A percentile compares a stretch with the other conserved stretches of the same genome.
Evolutionary conservation across 1,140 invertebrate genomes (phyloP).

Genomic region (Eubasilissa regina): DNA sequence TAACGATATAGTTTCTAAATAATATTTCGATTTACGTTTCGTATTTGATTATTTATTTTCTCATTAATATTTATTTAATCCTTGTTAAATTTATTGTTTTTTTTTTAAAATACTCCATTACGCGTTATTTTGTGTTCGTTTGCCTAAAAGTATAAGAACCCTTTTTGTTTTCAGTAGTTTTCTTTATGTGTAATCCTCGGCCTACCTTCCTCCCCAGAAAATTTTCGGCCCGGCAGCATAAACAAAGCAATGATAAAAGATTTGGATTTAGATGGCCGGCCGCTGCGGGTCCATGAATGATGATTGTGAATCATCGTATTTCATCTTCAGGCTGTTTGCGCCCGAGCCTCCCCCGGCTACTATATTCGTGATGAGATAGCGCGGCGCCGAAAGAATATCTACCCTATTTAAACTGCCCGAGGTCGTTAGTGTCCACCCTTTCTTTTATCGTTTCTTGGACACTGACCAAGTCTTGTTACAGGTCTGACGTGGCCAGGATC

Average conservation of each 20-base stretch:
- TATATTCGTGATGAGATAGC: constrained; percentile 39
- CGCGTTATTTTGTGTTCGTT: too few species aligned
- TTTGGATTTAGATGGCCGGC: constrained; percentile 41
- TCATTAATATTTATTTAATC: background rate
- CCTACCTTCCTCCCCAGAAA: background rate
- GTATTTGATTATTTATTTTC: background rate
- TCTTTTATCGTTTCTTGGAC: constrained; percentile 27
- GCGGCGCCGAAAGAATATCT: constrained; percentile 29
- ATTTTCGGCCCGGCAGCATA: constrained; percentile 11
- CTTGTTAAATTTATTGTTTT: background rate
- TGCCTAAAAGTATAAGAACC: too few species aligned
- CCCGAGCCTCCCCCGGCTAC: background rate
- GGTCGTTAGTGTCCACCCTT: constrained; percentile 13
- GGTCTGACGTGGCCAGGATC: too few species aligned
- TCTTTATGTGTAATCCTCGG: background rate
- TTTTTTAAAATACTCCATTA: background rate
- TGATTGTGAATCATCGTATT: constrained; percentile 50
- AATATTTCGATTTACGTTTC: too few species aligned
- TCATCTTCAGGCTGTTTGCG: constrained; percentile 40
- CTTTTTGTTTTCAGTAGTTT: background rate
- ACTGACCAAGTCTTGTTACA: constrained; percentile 12
- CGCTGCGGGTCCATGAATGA: constrained; percentile 32
- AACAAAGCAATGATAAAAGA: constrained; percentile 43
- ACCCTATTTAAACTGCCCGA: background rate
- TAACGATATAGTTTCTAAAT: too few species aligned